Evolutionary conservation across 2,113 vertebrate genomes (phyloP), one percentile per base, ranked within the genome.

Genomic region (Platycercus adscitus): DNA sequence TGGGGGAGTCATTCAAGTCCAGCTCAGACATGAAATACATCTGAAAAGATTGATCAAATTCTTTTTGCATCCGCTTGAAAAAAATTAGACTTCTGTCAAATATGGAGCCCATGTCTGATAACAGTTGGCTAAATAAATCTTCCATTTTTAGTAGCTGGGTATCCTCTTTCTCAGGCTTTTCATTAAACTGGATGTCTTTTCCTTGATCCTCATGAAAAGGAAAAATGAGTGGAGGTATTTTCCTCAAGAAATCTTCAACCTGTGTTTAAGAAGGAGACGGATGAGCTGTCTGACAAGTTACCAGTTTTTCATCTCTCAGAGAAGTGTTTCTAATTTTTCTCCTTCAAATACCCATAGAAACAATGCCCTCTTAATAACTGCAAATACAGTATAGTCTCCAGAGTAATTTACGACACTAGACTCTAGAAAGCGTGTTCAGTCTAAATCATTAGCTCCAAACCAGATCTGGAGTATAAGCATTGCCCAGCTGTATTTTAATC

Each of bases 241-340:
- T 98, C 83, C 91, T 97, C 93, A 99, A 98, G 93, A 99, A 98
- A 79, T 97, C 97, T 95, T 98, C 97, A 65, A 99, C 98, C 99
- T 99, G 81, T 47, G 14, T 52, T 3, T 60, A 43, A 87, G 61
- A 92, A 93, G 26, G 31, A 93, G 53, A 91, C 35, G 86, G 35
- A 77, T 94, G 14, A 91, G 29, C 37, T 49, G 19, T 35, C 33
- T 41, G 52, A 29, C 8, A 31, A 84, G 9, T 71, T 72, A 82
- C 1, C 17, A 11, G 29, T 53, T 81, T 79, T 58, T 77, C 6
- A 7, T 93, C 24, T 61, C 39, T 72, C 33, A 66, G 33, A 8
- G 50, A 76, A 76, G 31, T n/a, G 31, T 7, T 21, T 88, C 24
- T 63, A 21, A 56, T 66, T 82, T 72, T 93, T 60, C 17, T 76